These are phyloP conservation scores for Artibeus lituratus DNA, from an alignment of 2,797 vertebrate species.

Conservation along the genomic window DNA sequence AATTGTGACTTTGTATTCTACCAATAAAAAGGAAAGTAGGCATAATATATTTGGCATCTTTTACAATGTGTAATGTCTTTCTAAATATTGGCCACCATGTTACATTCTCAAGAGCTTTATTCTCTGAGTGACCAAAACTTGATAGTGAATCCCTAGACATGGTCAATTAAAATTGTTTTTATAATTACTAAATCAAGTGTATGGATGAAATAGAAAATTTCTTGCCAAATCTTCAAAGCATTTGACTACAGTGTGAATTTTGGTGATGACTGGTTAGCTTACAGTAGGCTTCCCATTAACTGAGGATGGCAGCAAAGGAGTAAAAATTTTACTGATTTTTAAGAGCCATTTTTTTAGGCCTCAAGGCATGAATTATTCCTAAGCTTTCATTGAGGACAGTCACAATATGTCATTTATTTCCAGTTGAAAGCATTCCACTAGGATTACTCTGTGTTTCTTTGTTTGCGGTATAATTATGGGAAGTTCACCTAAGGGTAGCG, in stretches of 20 bases:
- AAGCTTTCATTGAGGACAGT: conserved; percentile 9
- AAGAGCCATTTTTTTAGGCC: background rate
- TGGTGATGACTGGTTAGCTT: background rate
- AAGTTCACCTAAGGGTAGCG: conserved; percentile 73
- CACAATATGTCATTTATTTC: conserved; percentile 25
- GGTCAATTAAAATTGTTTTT: background rate
- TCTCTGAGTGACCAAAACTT: background rate
- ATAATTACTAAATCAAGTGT: background rate
- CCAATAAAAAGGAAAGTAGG: background rate
- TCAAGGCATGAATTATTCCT: background rate
- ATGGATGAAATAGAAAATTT: background rate
- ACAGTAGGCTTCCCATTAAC: background rate
- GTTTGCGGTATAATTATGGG: conserved; percentile 58
- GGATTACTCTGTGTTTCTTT: conserved; percentile 54
- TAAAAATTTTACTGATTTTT: background rate
- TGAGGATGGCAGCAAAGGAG: background rate
- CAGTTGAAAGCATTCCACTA: conserved; percentile 58
- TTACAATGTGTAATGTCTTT: background rate
- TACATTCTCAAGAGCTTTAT: background rate
- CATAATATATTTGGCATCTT: background rate
- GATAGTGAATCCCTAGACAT: background rate
- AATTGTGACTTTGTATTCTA: background rate
- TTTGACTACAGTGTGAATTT: background rate
- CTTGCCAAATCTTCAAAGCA: background rate
- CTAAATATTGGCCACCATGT: background rate